Evolutionary conservation across 2,113 vertebrate species (phyloP), one percentile per base, ranked within the genome.

Genomic region (Athene cunicularia): DNA sequence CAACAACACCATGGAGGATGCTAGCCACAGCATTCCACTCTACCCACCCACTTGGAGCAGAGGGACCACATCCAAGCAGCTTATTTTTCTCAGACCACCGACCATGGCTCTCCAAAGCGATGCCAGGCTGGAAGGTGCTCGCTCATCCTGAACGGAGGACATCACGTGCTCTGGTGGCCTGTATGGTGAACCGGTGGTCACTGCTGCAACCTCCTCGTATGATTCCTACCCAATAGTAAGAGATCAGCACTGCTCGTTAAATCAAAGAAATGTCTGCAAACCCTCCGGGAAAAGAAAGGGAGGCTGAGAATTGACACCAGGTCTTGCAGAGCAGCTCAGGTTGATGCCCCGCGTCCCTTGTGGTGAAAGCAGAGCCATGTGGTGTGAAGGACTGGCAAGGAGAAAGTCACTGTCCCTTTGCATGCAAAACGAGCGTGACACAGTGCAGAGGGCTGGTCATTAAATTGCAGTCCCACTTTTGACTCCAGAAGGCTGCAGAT

Each of bases 91-190:
- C 35, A 39, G 43, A 16, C 7, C 56, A 63, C 49, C 0, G 0
- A 19, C 15, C 0, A 0, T 1, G 8, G 18, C 33, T 73, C 49
- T 60, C 33, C 39, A 60, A 39, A 77, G 9, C 0, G 0, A 52
- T 21, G 15, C 12, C 26, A 45, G 33, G 20, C 14, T 56, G 32
- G 56, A 63, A 83, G 49, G 24, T 0, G 6, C 26, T 16, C 5
- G 0, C 14, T 70, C 4, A 1, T 5, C 43, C 16, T 10, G 11
- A 39, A 11, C 1, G 2, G 37, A 58, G 19, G 50, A 21, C 0
- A 12, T 9, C 4, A 53, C 1, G 0, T 55, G 9, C 23, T 33
- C 21, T 52, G 26, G 41, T 33, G 30, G 47, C 14, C 20, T 4
- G 9, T 9, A 2, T 0, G 0, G 32, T 35, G 8, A 73, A 6